Conservation (phyloP, 1,140 invertebrate species). For the Dreissena polymorpha region DNA sequence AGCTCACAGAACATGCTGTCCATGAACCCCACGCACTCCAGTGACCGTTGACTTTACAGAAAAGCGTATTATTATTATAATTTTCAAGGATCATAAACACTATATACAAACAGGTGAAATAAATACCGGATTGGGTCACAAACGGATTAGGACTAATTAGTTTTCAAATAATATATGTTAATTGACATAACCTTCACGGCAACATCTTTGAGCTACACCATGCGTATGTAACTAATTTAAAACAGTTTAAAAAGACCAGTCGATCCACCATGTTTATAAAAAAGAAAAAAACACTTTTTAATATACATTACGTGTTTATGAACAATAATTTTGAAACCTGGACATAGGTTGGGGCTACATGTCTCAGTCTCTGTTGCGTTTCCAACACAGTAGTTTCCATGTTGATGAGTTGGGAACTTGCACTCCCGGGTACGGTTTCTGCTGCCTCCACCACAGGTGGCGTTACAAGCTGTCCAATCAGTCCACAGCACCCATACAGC, state of each 20-base stretch:
- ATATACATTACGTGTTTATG: neutral
- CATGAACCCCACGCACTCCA: conserved; percentile 60
- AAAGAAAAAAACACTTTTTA: too few relatives aligned
- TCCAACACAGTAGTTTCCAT: conserved; percentile 25
- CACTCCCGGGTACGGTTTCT: conserved; percentile 48
- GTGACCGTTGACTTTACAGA: conserved; percentile 62
- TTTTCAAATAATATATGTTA: neutral
- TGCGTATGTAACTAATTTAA: too few relatives aligned
- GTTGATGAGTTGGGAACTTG: conserved; percentile 66
- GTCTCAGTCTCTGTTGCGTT: neutral
- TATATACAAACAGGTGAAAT: neutral
- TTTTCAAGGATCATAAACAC: neutral
- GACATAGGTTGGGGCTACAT: conserved; percentile 14
- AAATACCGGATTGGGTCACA: neutral
- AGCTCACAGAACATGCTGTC: conserved; percentile 57
- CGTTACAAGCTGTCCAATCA: conserved; percentile 61
- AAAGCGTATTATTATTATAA: neutral
- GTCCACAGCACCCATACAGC: conserved; percentile 61
- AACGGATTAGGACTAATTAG: neutral
- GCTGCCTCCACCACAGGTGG: conserved; percentile 64
- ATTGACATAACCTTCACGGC: too few relatives aligned
- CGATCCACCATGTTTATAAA: too few relatives aligned
- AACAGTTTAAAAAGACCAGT: too few relatives aligned
- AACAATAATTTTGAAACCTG: conserved; percentile 4
- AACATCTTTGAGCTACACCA: too few relatives aligned